Conservation (phyloP, 2,888 invertebrate genomes). For the Agonopterix arenella region DNA sequence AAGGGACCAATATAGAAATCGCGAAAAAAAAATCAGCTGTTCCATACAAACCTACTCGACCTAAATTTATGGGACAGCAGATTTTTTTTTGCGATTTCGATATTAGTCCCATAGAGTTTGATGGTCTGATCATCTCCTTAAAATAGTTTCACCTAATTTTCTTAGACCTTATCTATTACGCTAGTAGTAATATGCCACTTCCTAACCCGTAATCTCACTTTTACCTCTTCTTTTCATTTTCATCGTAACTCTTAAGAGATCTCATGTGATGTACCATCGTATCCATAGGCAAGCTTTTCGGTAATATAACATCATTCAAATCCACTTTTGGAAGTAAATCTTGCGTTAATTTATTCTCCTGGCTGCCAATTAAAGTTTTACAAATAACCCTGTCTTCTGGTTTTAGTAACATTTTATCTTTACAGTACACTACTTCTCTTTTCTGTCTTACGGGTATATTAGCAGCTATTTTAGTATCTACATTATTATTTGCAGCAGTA, state of each 20-base stretch:
- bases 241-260: conserved; percentile 50
- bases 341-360: conserved; percentile 6
- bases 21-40: no score
- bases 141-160: no score
- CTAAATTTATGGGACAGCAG: no score
- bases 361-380: conserved; percentile 23
- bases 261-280: conserved; percentile 41
- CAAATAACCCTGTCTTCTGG: conserved; percentile 48
- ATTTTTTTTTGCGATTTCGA: no score
- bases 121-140: no score
- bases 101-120: no score
- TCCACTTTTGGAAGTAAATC: conserved; percentile 33
- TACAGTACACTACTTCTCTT: conserved; percentile 52
- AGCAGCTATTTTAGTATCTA: conserved; percentile 10
- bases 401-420: conserved; percentile 33
- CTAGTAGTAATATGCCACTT: no score
- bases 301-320: conserved; percentile 24
- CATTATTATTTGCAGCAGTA: not conserved
- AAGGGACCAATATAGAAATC: no score
- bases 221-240: conserved; percentile 22
- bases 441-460: conserved; percentile 35
- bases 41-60: no score
- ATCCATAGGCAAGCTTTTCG: conserved; percentile 28
- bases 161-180: no score
- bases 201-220: not conserved